These are phyloP conservation scores for Propsilocerus akamusi DNA, from an alignment of 1,140 invertebrate species.

Conservation along the genomic window DNA sequence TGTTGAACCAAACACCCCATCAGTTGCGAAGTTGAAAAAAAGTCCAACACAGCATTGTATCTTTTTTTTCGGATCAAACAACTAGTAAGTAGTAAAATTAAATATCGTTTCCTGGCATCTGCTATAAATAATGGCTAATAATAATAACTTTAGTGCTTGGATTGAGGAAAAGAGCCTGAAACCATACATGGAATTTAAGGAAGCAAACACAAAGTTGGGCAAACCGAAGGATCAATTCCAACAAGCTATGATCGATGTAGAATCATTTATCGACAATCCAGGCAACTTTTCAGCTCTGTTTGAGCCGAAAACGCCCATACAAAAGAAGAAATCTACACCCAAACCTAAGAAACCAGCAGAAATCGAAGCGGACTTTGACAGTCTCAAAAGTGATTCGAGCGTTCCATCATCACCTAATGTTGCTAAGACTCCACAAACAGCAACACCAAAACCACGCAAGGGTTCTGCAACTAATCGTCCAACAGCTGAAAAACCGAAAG, in stretches of 20 bases:
- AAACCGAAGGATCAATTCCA: background rate
- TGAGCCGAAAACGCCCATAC: background rate
- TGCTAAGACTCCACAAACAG: background rate
- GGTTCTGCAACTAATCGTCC: background rate
- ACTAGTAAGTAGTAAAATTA: conserved; percentile 69
- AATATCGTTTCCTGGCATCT: background rate
- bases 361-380: background rate
- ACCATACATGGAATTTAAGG: background rate
- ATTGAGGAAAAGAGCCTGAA: background rate
- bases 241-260: background rate
- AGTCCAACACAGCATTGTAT: conserved; percentile 35
- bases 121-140: background rate
- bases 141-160: background rate
- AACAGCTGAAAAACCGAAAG: background rate
- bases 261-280: background rate
- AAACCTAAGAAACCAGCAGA: background rate
- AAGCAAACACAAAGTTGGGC: background rate
- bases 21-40: background rate
- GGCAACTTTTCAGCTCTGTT: background rate
- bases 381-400: background rate
- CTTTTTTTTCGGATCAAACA: conserved; percentile 84
- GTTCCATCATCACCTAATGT: background rate
- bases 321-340: background rate
- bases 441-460: background rate
- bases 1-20: background rate